A percentile compares a stretch with the other conserved stretches of the same genome.
Evolutionary conservation across 2,797 vertebrate genomes (phyloP).

Genomic region (Miichthys miiuy): DNA sequence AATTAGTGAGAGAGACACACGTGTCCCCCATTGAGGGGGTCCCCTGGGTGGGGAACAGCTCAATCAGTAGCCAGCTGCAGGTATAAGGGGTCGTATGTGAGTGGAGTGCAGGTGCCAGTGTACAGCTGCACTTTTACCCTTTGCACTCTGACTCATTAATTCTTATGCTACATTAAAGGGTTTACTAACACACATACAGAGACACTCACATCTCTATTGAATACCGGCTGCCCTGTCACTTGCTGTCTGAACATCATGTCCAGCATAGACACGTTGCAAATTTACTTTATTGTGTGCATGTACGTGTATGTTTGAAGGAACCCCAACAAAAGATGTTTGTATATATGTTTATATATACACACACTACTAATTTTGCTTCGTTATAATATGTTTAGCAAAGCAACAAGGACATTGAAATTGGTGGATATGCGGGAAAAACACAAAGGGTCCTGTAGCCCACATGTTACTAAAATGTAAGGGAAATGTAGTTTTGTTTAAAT

Average conservation of each 20-base stretch:
- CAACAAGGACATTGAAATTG: too few relatives aligned
- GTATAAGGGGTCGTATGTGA: slow-evolving; percentile 60
- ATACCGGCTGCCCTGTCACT: slow-evolving; percentile 39
- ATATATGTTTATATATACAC: background rate
- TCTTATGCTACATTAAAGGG: slow-evolving; percentile 73
- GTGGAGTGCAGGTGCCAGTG: slow-evolving; percentile 67
- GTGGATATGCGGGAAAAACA: too few relatives aligned
- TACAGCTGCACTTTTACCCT: slow-evolving; percentile 82
- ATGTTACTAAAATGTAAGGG: too few relatives aligned
- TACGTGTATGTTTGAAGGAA: background rate
- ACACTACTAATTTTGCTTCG: too few relatives aligned
- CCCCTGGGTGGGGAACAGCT: slow-evolving; percentile 75
- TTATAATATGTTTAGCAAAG: too few relatives aligned
- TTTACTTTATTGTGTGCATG: background rate
- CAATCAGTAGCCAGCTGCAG: slow-evolving; percentile 85
- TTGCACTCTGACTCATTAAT: slow-evolving; percentile 79
- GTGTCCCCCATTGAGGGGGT: slow-evolving; percentile 73
- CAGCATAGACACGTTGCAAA: background rate
- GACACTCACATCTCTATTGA: slow-evolving; percentile 34
- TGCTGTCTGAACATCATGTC: slow-evolving; percentile 26
- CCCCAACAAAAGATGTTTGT: background rate
- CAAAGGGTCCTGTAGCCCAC: too few relatives aligned
- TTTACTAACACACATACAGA: slow-evolving; percentile 63
- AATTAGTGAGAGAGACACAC: slow-evolving; percentile 79
- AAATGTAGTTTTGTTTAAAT: too few relatives aligned